Evolutionary conservation across 2,888 invertebrate genomes (phyloP), one percentile per base, ranked within the genome.

Genomic region (Coelopa pilipes): DNA sequence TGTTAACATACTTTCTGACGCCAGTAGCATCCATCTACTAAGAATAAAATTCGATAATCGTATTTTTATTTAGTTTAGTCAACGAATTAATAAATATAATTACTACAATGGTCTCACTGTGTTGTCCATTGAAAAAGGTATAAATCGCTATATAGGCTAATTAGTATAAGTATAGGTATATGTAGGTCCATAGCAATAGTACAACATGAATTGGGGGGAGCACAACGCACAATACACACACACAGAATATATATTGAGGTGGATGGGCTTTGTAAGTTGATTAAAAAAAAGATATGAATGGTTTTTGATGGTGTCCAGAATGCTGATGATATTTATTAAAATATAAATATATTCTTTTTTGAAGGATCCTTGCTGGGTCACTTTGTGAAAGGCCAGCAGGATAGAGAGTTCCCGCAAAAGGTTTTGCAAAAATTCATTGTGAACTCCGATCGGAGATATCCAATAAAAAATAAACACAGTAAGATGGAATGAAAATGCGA

Each of bases 221-320:
- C 79, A 79, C 79, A 80, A 78, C 77, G 78, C 79, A 81, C 77
- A 80, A 60, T 77, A 75, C 66, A 72, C 72, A 66, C 68, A 76
- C 70, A 73, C 59, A 73, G 34, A 65, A 59, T 70, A 74, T 62
- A 74, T 17, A 68, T 60, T 62, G 34, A 74, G 72, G 73, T 49
- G 69, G 74, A 63, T 69, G 50, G 65, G 53, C 69, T 74, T 69
- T 75, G 74, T 74, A 77, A 76, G 70, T 74, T 74, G 76, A 76
- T 75, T 71, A 69, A 76, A 77, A 76, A 77, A 75, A 77, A 69
- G 65, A 57, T 34, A 65, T 75, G 67, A 85, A 85, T 85, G 85
- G 85, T 82, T 86, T 85, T 85, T 85, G 83, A 86, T 86, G 85
- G 81, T 59, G 62, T 76, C 79, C 80, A 77, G 78, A 80, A 78